Evolutionary conservation across 2,888 invertebrate genomes (phyloP).

Genomic region (Apoderus coryli): DNA sequence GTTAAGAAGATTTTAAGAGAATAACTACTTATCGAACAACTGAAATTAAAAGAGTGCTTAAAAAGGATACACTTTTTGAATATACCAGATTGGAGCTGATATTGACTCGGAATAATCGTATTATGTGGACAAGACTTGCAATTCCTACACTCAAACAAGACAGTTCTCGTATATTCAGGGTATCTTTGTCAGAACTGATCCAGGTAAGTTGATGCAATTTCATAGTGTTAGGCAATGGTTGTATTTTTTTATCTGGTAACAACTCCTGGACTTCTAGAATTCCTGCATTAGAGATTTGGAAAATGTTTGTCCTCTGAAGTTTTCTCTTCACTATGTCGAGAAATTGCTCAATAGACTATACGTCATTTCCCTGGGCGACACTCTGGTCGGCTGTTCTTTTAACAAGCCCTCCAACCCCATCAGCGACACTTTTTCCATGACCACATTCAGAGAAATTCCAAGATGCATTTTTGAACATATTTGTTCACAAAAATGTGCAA

Average conservation of each 20-base stretch:
- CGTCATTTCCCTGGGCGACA: constrained; percentile 1
- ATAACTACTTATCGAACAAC: neutral
- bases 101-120: constrained; percentile 1
- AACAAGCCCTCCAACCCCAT: constrained; percentile 4
- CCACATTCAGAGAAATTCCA: constrained; percentile 6
- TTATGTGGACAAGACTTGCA: constrained; percentile 1
- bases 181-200: constrained; percentile 2
- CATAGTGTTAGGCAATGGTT: too few relatives aligned
- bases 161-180: constrained; percentile 2
- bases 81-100: too few relatives aligned
- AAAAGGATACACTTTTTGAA: constrained; percentile 3
- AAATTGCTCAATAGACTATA: constrained; percentile 2
- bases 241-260: too few relatives aligned
- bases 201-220: too few relatives aligned
- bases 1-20: neutral
- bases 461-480: constrained; percentile 1
- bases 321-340: constrained; percentile 1
- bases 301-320: constrained; percentile 1
- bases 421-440: constrained; percentile 7
- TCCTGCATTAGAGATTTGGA: neutral
- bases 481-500: neutral
- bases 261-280: neutral
- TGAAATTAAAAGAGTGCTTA: neutral
- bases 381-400: constrained; percentile 4
- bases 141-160: constrained; percentile 1